These are phyloP conservation scores for Camponotus floridanus DNA, from an alignment of 1,140 invertebrate genomes.

Conservation along the genomic window DNA sequence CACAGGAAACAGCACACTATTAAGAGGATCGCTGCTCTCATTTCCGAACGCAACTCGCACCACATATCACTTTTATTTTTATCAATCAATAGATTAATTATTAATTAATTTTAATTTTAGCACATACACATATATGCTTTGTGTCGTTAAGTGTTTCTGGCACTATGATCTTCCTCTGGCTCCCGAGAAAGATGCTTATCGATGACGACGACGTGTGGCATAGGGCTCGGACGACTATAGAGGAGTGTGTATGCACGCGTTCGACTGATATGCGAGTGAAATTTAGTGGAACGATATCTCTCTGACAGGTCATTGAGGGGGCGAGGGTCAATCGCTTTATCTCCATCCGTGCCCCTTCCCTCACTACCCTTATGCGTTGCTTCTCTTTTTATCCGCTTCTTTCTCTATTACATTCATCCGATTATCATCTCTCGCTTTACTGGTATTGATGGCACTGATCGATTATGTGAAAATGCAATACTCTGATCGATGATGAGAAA, in stretches of 20 bases:
- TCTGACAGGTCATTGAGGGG: constrained; percentile 69
- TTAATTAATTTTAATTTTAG: constrained; percentile 2
- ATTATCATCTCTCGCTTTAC: constrained; percentile 23
- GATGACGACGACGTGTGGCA: neutral
- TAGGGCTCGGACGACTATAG: neutral
- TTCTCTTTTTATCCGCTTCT: constrained; percentile 53
- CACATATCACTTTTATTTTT: neutral
- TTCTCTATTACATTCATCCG: neutral
- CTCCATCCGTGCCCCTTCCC: constrained; percentile 46
- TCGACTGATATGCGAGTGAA: constrained; percentile 65
- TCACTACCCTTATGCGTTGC: constrained; percentile 35
- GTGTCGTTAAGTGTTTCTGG: neutral
- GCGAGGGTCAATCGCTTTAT: constrained; percentile 75
- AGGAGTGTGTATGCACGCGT: constrained; percentile 49
- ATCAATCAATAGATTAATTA: neutral
- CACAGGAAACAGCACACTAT: constrained; percentile 47
- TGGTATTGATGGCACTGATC: neutral
- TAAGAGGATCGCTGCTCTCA: constrained; percentile 5
- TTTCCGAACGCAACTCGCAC: constrained; percentile 14
- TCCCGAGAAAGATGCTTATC: neutral
- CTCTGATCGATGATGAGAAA: neutral
- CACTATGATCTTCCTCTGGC: neutral
- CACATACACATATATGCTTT: neutral
- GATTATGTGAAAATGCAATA: neutral
- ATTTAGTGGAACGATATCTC: constrained; percentile 73